Evolutionary conservation across 2,797 vertebrate species (phyloP).

Genomic region (Choloepus didactylus): DNA sequence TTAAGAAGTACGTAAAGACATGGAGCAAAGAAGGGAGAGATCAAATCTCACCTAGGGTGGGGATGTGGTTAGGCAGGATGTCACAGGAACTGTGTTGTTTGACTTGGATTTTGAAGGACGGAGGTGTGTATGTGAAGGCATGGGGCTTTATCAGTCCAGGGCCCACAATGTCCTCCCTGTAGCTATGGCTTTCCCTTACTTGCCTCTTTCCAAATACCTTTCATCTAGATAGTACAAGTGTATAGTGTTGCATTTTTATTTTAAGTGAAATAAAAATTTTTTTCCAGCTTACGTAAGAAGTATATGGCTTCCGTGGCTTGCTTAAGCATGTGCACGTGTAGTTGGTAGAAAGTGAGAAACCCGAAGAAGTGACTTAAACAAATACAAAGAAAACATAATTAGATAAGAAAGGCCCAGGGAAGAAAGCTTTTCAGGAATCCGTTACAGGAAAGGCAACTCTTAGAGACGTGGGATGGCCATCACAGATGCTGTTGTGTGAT

Average conservation of each 20-base stretch:
- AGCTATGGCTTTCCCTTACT: neutral
- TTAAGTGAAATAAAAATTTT: neutral
- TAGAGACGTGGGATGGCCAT: neutral
- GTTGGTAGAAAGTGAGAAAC: conserved; percentile 14
- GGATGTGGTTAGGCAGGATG: neutral
- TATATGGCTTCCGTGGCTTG: neutral
- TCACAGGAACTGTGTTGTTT: neutral
- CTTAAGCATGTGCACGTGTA: conserved; percentile 19
- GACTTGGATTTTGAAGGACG: neutral
- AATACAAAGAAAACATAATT: conserved; percentile 3
- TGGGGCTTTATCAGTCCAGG: neutral
- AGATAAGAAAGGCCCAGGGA: neutral
- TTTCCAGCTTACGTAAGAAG: neutral
- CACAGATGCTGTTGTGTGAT: neutral
- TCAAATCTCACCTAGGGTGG: neutral
- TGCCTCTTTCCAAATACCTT: conserved; percentile 14
- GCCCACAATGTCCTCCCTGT: neutral
- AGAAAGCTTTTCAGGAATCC: neutral
- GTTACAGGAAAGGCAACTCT: neutral
- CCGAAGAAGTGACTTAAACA: conserved; percentile 23
- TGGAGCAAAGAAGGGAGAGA: neutral
- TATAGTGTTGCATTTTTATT: neutral
- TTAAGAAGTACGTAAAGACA: neutral
- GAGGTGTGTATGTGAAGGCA: neutral
- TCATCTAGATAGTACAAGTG: neutral